phyloP scores from a whole-genome alignment of 2,113 vertebrate genomes.

The Dipodomys stephensi region DNA sequence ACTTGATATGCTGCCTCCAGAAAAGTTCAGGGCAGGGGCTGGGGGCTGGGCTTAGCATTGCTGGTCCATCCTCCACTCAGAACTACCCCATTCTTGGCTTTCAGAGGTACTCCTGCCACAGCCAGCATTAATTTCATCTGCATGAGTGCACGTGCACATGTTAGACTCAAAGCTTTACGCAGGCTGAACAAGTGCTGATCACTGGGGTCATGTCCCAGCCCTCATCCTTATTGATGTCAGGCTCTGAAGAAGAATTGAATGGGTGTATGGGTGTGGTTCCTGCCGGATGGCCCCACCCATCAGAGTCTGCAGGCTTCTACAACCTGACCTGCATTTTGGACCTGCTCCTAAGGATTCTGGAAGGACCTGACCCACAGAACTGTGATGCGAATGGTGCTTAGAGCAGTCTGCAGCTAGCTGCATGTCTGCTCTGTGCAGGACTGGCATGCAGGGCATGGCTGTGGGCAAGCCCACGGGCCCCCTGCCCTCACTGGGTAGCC shows the following conservation, averaged over 20 bases:
- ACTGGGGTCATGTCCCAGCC: background rate
- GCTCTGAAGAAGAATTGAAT: no score
- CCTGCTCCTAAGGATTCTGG: background rate
- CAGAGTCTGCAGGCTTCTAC: background rate
- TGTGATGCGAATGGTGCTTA: background rate
- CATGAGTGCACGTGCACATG: no score
- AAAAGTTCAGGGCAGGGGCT: background rate
- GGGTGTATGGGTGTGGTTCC: no score
- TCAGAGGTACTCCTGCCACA: background rate
- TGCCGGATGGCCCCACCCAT: no score
- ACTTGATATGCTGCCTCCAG: background rate
- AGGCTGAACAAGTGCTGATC: background rate
- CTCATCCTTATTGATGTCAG: no score
- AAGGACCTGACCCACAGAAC: background rate
- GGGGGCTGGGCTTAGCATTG: background rate
- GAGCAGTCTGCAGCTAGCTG: rapidly evolving
- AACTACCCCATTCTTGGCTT: background rate
- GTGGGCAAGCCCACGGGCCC: rapidly evolving
- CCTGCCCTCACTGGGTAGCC: background rate
- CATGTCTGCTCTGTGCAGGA: background rate
- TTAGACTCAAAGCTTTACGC: background rate
- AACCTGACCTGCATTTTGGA: background rate
- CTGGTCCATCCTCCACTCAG: background rate
- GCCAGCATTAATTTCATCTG: background rate
- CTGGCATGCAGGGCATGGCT: no score